Conservation (phyloP, 1,140 invertebrate species). For the Pseudomyrmex flavicornis region DNA sequence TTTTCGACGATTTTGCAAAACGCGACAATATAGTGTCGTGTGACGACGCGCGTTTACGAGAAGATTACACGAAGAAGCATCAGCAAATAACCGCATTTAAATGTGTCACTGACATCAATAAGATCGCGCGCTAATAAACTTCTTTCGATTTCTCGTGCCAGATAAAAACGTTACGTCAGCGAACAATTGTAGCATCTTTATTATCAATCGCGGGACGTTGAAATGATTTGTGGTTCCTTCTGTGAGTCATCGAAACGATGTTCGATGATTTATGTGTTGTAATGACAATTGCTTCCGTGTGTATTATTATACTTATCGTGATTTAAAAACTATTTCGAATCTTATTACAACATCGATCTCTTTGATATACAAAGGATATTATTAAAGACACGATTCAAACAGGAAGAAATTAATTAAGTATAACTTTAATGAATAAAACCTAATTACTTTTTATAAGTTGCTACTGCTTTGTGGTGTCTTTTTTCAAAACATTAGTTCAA, state of each 20-base stretch:
- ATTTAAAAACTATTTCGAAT: neutral
- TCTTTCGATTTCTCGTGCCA: constrained; percentile 26
- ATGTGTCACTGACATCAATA: neutral
- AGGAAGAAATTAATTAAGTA: too few species aligned
- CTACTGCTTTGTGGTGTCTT: too few species aligned
- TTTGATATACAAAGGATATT: too few species aligned
- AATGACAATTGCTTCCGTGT: neutral
- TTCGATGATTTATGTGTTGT: constrained; percentile 4
- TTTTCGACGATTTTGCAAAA: constrained; percentile 17
- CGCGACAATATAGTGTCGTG: neutral
- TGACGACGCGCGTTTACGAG: neutral
- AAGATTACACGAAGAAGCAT: neutral
- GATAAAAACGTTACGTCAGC: neutral
- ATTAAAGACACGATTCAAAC: too few species aligned
- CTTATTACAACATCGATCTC: too few species aligned
- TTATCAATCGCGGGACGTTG: neutral
- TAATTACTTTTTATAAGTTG: too few species aligned
- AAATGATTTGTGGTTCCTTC: constrained; percentile 20
- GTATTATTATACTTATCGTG: neutral
- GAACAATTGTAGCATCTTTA: neutral
- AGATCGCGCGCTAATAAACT: constrained; percentile 53
- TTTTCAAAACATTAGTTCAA: too few species aligned
- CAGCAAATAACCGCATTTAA: constrained; percentile 14
- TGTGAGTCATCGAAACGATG: constrained; percentile 2
- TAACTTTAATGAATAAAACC: too few species aligned